A percentile compares a stretch with the other conserved stretches of the same genome.
Conservation (phyloP, 2,888 invertebrate species). For the Acheta domesticus region DNA sequence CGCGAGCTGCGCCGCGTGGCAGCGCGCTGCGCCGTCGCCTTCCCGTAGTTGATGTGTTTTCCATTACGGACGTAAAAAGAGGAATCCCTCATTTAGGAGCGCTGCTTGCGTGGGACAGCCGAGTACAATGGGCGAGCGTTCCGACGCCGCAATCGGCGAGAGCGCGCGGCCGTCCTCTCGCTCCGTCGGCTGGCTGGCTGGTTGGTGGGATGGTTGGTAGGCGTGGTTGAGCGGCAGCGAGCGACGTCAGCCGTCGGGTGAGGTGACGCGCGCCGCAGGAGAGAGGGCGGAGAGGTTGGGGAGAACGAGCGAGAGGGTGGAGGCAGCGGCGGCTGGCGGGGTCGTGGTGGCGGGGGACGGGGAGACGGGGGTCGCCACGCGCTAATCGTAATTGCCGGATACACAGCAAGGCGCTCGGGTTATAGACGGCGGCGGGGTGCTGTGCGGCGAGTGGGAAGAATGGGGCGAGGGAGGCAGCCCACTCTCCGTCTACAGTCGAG, state of each 20-base stretch:
- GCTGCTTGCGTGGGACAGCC: background rate
- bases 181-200: too few species aligned
- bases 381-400: constrained; percentile 18
- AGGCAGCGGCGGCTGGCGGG: background rate
- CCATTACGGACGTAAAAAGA: constrained; percentile 4
- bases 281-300: background rate
- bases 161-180: too few species aligned
- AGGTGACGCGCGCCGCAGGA: background rate
- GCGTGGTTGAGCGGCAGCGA: too few species aligned
- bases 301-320: background rate
- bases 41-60: constrained; percentile 10
- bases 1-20: background rate
- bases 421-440: background rate
- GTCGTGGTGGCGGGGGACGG: background rate
- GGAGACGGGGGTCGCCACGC: background rate
- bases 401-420: background rate
- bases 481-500: too few species aligned
- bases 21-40: background rate
- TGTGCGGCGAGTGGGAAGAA: too few species aligned
- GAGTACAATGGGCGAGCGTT: background rate
- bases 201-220: too few species aligned
- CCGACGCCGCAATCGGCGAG: too few species aligned
- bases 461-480: too few species aligned
- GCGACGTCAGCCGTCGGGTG: too few species aligned
- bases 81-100: constrained; percentile 18